Evolutionary conservation across 2,797 vertebrate species (phyloP).

Genomic region (Lepus oiostolus): DNA sequence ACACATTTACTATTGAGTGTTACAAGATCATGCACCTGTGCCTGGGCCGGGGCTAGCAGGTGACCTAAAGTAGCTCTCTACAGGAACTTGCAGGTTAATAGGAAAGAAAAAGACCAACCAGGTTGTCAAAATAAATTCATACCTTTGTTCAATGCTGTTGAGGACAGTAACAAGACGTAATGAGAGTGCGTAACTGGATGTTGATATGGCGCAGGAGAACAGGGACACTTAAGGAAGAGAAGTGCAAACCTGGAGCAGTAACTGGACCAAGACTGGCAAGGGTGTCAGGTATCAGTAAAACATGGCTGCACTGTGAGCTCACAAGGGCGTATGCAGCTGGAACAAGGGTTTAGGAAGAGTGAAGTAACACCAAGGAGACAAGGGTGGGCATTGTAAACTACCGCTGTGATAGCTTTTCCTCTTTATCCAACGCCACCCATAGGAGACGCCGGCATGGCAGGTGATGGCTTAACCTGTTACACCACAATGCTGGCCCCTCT

Average conservation of each 20-base stretch:
- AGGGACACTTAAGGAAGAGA: background rate
- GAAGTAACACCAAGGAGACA: background rate
- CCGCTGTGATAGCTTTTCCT: background rate
- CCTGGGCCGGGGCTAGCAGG: background rate
- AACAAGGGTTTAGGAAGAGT: background rate
- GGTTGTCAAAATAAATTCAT: conserved; percentile 19
- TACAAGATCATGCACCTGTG: background rate
- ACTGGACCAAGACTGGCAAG: background rate
- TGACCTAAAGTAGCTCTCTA: conserved; percentile 10
- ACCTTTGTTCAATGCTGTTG: background rate
- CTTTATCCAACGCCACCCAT: background rate
- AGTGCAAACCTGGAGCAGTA: background rate
- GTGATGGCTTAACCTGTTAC: too few relatives aligned
- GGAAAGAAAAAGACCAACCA: conserved; percentile 47
- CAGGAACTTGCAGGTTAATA: background rate
- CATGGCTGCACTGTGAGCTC: background rate
- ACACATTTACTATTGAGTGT: background rate
- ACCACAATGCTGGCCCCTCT: too few relatives aligned
- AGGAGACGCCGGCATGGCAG: too few relatives aligned
- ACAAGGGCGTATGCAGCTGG: too few relatives aligned
- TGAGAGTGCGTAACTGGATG: background rate
- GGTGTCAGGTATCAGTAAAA: background rate
- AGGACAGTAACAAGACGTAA: background rate
- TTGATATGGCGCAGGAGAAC: background rate
- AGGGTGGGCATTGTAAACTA: background rate